These are phyloP conservation scores for Agrotis clavis DNA, from an alignment of 2,888 invertebrate genomes.

Conservation along the genomic window DNA sequence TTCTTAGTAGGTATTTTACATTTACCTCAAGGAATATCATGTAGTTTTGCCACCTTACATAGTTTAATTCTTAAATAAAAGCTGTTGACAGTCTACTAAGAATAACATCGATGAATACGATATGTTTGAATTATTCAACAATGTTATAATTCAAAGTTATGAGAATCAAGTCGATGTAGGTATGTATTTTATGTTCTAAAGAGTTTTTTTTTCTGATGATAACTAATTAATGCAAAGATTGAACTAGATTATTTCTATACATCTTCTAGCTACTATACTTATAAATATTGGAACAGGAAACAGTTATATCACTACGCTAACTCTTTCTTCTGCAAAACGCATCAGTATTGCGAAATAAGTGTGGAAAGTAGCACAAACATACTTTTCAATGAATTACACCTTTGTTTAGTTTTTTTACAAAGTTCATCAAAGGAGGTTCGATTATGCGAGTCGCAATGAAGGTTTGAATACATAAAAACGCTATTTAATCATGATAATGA, in stretches of 20 bases:
- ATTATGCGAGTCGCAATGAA: slow-evolving; percentile 3
- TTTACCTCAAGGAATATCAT: slow-evolving; percentile 22
- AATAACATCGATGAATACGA: slow-evolving; percentile 28
- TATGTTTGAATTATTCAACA: slow-evolving; percentile 28
- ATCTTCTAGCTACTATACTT: slow-evolving; percentile 15
- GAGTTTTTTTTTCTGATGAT: slow-evolving; percentile 4
- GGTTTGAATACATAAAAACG: slow-evolving; percentile 25
- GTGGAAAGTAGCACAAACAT: slow-evolving; percentile 73
- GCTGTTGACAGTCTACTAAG: not conserved
- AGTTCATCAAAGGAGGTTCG: slow-evolving; percentile 22
- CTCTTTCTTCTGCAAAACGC: slow-evolving; percentile 53
- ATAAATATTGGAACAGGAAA: slow-evolving; percentile 36
- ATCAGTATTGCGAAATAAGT: slow-evolving; percentile 70
- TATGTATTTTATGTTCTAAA: not conserved
- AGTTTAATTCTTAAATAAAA: slow-evolving; percentile 5
- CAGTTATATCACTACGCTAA: slow-evolving; percentile 65
- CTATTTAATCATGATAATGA: slow-evolving; percentile 30
- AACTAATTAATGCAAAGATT: slow-evolving; percentile 27
- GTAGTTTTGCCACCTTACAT: not conserved
- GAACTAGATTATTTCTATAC: slow-evolving; percentile 31
- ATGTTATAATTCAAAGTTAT: not conserved
- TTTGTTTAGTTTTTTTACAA: slow-evolving; percentile 22
- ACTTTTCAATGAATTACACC: slow-evolving; percentile 6
- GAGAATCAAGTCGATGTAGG: not conserved
- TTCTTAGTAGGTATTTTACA: not conserved